A percentile compares a stretch with the other conserved stretches of the same genome.
These are phyloP conservation scores for Heliopora coerulea DNA, from an alignment of 92 coral and sea anemone genomes.

Conservation along the genomic window DNA sequence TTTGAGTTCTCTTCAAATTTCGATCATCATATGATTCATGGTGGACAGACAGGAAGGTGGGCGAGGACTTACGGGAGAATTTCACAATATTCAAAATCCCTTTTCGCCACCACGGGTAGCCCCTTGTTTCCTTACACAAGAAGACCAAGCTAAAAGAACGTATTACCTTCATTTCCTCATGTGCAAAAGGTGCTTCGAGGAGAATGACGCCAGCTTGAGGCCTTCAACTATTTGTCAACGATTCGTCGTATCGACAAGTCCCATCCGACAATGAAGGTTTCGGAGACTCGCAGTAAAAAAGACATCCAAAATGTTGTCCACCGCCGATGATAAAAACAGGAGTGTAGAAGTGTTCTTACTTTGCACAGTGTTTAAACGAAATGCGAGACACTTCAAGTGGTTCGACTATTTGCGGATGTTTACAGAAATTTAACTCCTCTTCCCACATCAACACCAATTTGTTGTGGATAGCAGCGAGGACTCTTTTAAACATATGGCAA, in stretches of 20 bases:
- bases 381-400: conserved; percentile 37
- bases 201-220: too few relatives aligned
- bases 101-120: too few relatives aligned
- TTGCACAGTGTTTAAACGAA: conserved; percentile 5
- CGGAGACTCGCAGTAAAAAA: conserved; percentile 2
- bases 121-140: too few relatives aligned
- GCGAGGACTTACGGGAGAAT: neutral
- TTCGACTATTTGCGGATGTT: conserved; percentile 29
- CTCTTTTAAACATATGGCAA: conserved; percentile 38
- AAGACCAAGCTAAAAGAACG: neutral
- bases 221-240: too few relatives aligned
- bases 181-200: too few relatives aligned
- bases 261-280: neutral
- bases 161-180: too few relatives aligned
- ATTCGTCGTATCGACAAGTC: neutral
- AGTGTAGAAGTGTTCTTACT: neutral
- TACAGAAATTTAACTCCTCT: conserved; percentile 35
- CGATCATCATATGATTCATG: neutral
- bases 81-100: neutral
- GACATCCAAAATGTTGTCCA: neutral
- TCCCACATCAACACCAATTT: conserved; percentile 17
- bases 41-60: neutral
- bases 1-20: neutral
- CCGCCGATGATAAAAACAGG: neutral
- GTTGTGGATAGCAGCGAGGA: neutral